Evolutionary conservation across 2,113 vertebrate species (phyloP), one percentile per base, ranked within the genome.

Genomic region (Catagonus wagneri): DNA sequence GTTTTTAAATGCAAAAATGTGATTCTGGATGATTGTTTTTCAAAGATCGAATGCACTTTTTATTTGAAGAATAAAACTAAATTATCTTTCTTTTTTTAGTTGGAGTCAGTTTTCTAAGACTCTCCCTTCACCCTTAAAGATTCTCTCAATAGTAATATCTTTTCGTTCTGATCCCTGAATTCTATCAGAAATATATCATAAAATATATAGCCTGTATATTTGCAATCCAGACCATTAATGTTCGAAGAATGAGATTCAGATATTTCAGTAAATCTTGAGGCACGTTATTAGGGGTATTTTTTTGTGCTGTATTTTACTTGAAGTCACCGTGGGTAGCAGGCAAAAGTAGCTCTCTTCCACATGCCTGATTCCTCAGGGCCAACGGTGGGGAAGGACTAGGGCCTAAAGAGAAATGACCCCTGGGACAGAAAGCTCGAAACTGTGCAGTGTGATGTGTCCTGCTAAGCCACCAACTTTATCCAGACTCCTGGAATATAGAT

Each of bases 1-100:
- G 97, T 98, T 98, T 97, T 98, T 98, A 98, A 98, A 98, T 97
- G 98, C 97, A 97, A 97, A 98, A 98, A 98, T 94, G 44, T 81
- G 96, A 96, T 95, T 96, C 96, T 97, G 36, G 32, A 78, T 98
- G 97, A 98, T 98, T 98, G 93, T 98, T 98, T 98, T 97, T 98
- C 98, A 98, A 98, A 98, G n/a, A 98, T 98, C 88, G 90, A 96
- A 96, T 93, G 71, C n/a, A 83, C 23, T 96, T 97, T 97, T 95
- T 93, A 93, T 97, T 96, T 97, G 80, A 94, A 96, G 44, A 96
- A 91, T 94, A 95, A 97, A 88, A 85, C 56, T 63, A 95, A 94
- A 97, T 97, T 95, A 92, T 72, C 58, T 96, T 95, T 75, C 10
- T 92, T 94, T 93, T 74, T 93, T 61, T 88, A 85, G 93, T 89